Percentiles rank a stretch among this genome's conserved stretches.
These are phyloP conservation scores for Frankliniella intonsa DNA, from an alignment of 2,888 invertebrate species.

Conservation along the genomic window DNA sequence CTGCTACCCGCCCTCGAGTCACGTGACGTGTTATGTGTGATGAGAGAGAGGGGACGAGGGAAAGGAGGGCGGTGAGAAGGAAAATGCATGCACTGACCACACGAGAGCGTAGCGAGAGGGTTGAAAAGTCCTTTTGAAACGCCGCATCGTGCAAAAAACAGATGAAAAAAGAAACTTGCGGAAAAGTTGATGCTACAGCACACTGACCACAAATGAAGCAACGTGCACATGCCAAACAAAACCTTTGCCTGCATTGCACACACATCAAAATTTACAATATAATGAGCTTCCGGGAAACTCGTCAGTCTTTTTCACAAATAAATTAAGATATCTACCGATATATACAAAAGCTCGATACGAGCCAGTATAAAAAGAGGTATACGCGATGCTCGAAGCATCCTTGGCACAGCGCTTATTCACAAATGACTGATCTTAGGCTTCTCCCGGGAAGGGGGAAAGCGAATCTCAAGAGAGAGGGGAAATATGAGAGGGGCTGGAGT, in stretches of 20 bases:
- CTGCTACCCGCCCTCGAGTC: neutral
- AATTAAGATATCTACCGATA: neutral
- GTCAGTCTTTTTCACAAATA: neutral
- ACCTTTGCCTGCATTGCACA: neutral
- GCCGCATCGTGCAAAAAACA: neutral
- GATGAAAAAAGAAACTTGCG: neutral
- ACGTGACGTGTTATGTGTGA: too few species aligned
- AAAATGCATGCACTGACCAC: too few species aligned
- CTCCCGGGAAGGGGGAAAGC: too few species aligned
- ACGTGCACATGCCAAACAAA: neutral
- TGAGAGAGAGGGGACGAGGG: too few species aligned
- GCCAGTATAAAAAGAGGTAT: neutral
- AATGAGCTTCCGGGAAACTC: neutral
- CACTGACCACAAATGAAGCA: neutral
- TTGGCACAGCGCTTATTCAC: slow-evolving; percentile 1
- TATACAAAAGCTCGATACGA: slow-evolving; percentile 11
- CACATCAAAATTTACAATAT: neutral
- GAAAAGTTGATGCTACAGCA: neutral
- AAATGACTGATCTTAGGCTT: neutral
- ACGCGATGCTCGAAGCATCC: neutral
- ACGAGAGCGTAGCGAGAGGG: too few species aligned
- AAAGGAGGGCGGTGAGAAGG: too few species aligned
- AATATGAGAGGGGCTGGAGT: too few species aligned
- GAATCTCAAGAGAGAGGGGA: too few species aligned
- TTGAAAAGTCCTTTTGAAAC: too few species aligned